Evolutionary conservation across 2,113 vertebrate species (phyloP), one percentile per base, ranked within the genome.

Genomic region (Sylvicapra grimmia): DNA sequence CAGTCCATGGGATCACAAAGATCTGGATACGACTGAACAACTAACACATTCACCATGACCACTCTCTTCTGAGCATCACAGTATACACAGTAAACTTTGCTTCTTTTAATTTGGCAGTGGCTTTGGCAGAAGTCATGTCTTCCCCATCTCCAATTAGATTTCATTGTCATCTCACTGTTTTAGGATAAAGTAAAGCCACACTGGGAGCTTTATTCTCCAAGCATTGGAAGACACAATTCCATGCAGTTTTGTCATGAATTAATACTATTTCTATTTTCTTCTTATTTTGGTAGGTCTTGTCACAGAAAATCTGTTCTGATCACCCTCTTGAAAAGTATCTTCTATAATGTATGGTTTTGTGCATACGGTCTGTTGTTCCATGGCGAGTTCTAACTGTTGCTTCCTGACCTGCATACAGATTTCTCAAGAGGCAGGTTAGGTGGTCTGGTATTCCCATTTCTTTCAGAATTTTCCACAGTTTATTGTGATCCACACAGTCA

Each of bases 91-190:
- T 86, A 95, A 33, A 96, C 53, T 94, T 92, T 91, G 72, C 58
- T 89, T 96, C 29, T 19, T 97, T 98, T 94, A 93, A 93, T 51
- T 96, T 88, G 91, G 72, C 29, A 94, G 93, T 25, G 68, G 86
- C 65, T 86, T 89, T 11, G 59, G 47, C 44, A n/a, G 53, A 94
- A 90, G 61, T 40, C 13, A 36, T 11, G 6, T 65, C 18, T 89
- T 87, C 47, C 21, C 10, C 14, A 68, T 89, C 27, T 95, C 31
- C 33, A 87, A 40, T 58, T 86, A 91, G 63, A 87, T 87, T 92
- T 95, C 40, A 18, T 21, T 84, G 82, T 75, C 75, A n/a, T 93
- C 4, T 56, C 49, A 51, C 18, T 95, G 33, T 63, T 97, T 95
- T n/a, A 53, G 33, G 47, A 40, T 56, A 83, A 89, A 56, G 36